These are phyloP conservation scores for Exocentrus adspersus DNA, from an alignment of 2,888 invertebrate species.

Conservation along the genomic window DNA sequence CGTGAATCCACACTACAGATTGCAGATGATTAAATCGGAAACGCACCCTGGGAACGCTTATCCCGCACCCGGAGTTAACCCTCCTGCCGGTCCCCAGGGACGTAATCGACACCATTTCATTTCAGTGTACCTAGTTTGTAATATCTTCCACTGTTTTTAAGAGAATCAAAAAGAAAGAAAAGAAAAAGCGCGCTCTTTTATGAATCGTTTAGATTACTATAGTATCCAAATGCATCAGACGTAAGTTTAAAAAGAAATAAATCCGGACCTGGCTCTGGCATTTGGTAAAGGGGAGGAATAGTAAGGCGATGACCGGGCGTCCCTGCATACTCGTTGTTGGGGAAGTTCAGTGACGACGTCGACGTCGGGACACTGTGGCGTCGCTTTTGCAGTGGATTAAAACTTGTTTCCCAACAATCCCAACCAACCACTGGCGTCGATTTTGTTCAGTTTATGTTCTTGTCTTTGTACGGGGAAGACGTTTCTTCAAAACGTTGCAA, in stretches of 20 bases:
- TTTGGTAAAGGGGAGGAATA: constrained; percentile 27
- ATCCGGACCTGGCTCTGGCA: constrained; percentile 24
- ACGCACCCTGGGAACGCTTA: constrained; percentile 10
- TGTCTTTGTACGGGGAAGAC: constrained; percentile 28
- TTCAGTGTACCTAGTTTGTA: no score
- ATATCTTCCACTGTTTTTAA: no score
- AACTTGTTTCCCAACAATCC: constrained; percentile 25
- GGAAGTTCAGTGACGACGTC: constrained; percentile 58
- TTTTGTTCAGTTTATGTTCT: constrained; percentile 20
- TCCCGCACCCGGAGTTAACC: constrained; percentile 22
- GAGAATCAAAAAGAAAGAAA: no score
- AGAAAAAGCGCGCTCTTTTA: no score
- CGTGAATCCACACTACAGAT: constrained; percentile 21
- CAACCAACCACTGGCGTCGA: constrained; percentile 17
- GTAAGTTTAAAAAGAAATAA: no score
- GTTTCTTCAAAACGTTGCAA: constrained; percentile 5
- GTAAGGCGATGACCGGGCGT: constrained; percentile 45
- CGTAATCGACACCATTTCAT: not conserved
- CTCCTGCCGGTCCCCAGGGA: constrained; percentile 1
- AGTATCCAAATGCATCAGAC: no score
- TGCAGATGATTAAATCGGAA: constrained; percentile 29
- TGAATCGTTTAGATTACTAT: no score
- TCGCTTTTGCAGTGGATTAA: constrained; percentile 34
- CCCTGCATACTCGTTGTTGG: constrained; percentile 45
- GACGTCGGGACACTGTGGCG: constrained; percentile 65